A percentile compares a stretch with the other conserved stretches of the same genome.
Conservation (phyloP, 2,113 vertebrate species). For the Machaerirhynchus nigripectus region DNA sequence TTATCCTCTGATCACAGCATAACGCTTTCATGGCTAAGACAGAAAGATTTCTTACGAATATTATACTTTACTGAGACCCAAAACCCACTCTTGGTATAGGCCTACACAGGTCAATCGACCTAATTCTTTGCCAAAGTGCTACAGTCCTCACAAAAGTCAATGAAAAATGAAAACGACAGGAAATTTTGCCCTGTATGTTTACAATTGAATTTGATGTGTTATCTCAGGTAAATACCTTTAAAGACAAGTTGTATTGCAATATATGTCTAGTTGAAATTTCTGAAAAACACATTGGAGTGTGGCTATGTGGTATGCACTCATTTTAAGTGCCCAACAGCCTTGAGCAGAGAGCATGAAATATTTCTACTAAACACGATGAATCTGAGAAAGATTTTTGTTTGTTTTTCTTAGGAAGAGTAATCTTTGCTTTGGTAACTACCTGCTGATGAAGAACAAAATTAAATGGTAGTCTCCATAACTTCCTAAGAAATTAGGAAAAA, state of each 20-base stretch:
- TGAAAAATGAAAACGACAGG: background rate
- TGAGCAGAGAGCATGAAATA: background rate
- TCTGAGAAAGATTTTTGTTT: background rate
- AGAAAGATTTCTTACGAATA: background rate
- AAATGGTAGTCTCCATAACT: background rate
- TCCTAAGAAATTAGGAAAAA: background rate
- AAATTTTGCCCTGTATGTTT: background rate
- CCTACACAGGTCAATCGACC: background rate
- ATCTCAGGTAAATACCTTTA: background rate
- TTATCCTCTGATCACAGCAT: background rate
- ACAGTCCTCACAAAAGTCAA: background rate
- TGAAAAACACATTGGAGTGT: background rate
- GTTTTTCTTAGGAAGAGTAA: background rate
- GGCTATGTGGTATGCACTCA: background rate
- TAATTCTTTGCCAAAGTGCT: background rate
- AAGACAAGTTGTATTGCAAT: background rate
- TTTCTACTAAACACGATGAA: background rate
- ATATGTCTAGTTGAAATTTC: background rate
- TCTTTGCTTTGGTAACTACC: background rate
- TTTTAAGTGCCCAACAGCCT: background rate
- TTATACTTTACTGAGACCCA: background rate
- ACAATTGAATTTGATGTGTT: accelerated
- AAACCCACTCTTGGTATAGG: background rate
- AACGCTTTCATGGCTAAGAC: background rate
- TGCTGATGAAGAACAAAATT: background rate